Evolutionary conservation across 2,113 vertebrate species (phyloP).

Genomic region (Tichodroma muraria): DNA sequence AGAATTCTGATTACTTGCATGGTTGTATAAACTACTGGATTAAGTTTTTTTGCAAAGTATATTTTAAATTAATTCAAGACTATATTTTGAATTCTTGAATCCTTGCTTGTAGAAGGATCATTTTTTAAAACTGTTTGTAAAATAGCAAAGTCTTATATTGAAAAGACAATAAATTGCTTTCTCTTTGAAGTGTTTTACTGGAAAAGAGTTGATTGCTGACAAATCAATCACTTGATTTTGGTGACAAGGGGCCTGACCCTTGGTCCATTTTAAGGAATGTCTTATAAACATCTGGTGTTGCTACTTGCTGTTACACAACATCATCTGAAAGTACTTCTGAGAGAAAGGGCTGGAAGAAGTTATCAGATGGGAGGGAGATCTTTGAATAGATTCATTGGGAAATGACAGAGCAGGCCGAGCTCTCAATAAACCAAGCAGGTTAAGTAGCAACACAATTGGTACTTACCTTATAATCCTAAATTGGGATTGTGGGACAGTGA

Average conservation of each 20-base stretch:
- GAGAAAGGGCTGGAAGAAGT: background rate
- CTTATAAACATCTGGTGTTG: background rate
- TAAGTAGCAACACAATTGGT: background rate
- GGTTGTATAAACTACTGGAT: background rate
- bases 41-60: background rate
- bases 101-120: background rate
- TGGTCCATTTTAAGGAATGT: background rate
- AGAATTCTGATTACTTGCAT: background rate
- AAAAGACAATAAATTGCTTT: background rate
- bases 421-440: background rate
- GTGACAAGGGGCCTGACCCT: background rate
- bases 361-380: background rate
- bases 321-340: background rate
- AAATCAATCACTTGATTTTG: too few species aligned
- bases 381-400: background rate
- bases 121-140: background rate
- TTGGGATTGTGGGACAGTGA: background rate
- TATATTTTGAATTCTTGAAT: slow-evolving; percentile 33
- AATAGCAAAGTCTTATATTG: background rate
- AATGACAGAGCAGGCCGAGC: background rate
- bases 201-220: background rate
- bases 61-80: slow-evolving; percentile 8
- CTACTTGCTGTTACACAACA: background rate
- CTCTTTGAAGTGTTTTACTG: background rate
- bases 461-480: background rate